Evolutionary conservation across 2,113 vertebrate genomes (phyloP), one percentile per base, ranked within the genome.

Genomic region (Leucopternis melanops): DNA sequence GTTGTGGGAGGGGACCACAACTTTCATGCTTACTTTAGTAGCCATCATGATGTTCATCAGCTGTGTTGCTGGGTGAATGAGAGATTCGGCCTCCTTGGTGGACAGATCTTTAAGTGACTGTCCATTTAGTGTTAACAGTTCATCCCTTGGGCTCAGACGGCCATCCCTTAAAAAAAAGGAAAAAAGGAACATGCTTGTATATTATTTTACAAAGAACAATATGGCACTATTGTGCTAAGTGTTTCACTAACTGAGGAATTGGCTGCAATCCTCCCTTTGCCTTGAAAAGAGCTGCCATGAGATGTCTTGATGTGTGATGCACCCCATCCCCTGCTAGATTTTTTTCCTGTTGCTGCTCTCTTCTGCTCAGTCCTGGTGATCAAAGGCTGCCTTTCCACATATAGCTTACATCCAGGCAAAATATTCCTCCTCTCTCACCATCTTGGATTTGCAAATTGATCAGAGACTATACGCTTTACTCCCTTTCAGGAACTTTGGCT

Each of bases 71-170:
- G 96, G 86, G 42, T 77, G 66, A 82, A 86, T 44, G 26, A 93
- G 67, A 52, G 88, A 36, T 31, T 97, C 97, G 27, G 72, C 52
- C 44, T 98, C 97, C 70, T 85, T 92, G 91, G 96, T 96, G 50
- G 94, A 65, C 32, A 97, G 59, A 42, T 97, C 97, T 70, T 97
- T 97, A 84, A 97, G 82, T 69, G 95, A 91, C 71, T 98, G 98
- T 78, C 97, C 96, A 63, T 98, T 97, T 87, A 98, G 91, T 12
- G 97, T 94, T 63, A 97, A 82, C 59, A 96, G 90, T n/a, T 96
- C 97, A 88, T 97, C 98, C 79, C 97, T 85, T 26, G 95, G 96
- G 67, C 90, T 95, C 82, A 95, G 84, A 84, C 67, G 91, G 78
- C 81, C 95, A 90, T 93, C 92, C 81, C 98, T 98, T 87, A 47